These are phyloP conservation scores for Urocyon cinereoargenteus DNA, from an alignment of 2,797 vertebrate genomes.

Conservation along the genomic window DNA sequence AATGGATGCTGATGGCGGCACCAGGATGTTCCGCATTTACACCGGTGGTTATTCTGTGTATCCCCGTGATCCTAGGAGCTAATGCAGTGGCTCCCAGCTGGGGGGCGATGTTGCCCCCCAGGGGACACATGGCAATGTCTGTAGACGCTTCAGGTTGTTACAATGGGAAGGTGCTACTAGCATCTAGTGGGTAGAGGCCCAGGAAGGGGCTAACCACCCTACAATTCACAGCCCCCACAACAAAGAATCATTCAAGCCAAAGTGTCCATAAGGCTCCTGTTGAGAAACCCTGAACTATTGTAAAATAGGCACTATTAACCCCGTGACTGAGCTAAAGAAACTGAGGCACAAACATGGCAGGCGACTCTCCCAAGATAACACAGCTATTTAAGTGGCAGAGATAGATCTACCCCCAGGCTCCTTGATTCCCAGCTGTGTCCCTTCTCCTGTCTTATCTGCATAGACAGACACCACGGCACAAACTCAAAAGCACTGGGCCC, in stretches of 20 bases:
- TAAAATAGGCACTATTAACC: background rate
- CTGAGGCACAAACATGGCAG: background rate
- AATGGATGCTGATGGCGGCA: background rate
- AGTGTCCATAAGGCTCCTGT: background rate
- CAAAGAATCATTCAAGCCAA: background rate
- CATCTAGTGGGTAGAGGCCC: background rate
- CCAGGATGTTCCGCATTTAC: background rate
- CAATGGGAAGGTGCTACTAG: background rate
- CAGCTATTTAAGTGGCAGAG: background rate
- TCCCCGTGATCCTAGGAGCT: background rate
- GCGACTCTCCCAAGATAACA: background rate
- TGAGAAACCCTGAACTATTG: background rate
- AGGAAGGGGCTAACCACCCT: no score
- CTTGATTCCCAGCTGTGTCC: background rate
- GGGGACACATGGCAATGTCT: background rate
- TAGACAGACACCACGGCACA: background rate
- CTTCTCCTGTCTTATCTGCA: background rate
- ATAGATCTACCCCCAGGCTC: background rate
- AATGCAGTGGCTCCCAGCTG: background rate
- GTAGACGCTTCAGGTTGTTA: background rate
- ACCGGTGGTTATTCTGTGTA: background rate
- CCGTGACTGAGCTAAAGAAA: background rate
- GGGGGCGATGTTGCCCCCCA: background rate
- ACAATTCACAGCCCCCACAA: background rate
- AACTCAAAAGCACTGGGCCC: no score